Base-by-base conservation (phyloP, 1,140 invertebrate genomes). In the Ips nitidus region DNA sequence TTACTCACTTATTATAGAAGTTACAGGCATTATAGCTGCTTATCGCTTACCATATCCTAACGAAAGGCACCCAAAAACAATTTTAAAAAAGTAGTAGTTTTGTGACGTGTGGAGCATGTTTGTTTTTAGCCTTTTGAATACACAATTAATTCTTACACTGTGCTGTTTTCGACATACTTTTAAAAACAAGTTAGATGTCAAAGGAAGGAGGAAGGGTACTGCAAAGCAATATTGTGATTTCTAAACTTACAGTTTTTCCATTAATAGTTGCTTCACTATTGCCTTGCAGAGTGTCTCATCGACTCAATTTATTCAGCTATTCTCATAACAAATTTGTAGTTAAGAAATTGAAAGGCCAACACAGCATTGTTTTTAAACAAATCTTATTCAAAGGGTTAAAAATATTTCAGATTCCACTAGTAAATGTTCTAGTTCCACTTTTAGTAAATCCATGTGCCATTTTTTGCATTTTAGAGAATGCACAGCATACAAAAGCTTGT, bases 191-290 rank as follows among this genome's bases (percentile, higher is more conserved):
- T 61, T 60, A 40, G 8, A 60, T 52, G 62, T 58, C 73, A 78
- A 78, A 76, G 78, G 79, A 80, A 80, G 77, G 79, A 80, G 79
- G 79, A 80, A 75, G 76, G 77, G 76, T 52, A 60, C 4, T 67
- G 56, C 40, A n/a, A 42, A 64, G 40, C 45, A 50, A 50, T 3
- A 3, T 22, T 22, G 43, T 37, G 36, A 38, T 62, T 62, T 62
- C 45, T 6, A 47, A 47, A 6, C 45, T 6, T 47, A 47, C 45
- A 6, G 22, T 22, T 53, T 4, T 4, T 22, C 39, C 47, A 50
- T 50, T 50, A n/a, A n/a, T 22, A 50, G 8, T 2, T 50, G 36
- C 36, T 50, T 2, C 22, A 22, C 22, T 22, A 22, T 22, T 22
- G 22, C 22, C 22, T 22, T 22, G 22, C 22, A 22, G 22, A 22